Evolutionary conservation across 2,888 invertebrate genomes (phyloP).

Genomic region (Plagodis pulveraria): DNA sequence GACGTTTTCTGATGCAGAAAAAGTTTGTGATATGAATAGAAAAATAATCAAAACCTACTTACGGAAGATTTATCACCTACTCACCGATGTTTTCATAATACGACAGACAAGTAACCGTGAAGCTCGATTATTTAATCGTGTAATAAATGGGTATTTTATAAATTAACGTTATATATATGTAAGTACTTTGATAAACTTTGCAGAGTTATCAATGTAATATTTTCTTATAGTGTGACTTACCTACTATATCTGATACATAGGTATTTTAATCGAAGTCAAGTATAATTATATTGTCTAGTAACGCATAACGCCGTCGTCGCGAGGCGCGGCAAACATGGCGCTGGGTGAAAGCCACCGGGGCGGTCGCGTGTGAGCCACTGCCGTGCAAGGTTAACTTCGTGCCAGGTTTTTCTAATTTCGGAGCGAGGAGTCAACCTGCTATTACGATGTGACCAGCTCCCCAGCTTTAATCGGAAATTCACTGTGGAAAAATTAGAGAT

Average conservation of each 20-base stretch:
- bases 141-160: too few relatives aligned
- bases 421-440: constrained; percentile 66
- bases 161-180: too few relatives aligned
- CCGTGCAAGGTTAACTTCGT: constrained; percentile 71
- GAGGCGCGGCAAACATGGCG: constrained; percentile 60
- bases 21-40: too few relatives aligned
- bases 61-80: too few relatives aligned
- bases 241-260: not conserved
- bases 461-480: constrained; percentile 76
- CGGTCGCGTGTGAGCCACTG: constrained; percentile 68
- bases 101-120: too few relatives aligned
- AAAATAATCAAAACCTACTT: too few relatives aligned
- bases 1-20: too few relatives aligned
- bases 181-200: too few relatives aligned
- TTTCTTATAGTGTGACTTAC: not conserved
- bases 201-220: not conserved
- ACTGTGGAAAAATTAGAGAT: constrained; percentile 65
- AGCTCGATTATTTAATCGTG: too few relatives aligned
- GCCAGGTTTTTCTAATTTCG: constrained; percentile 74
- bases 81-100: too few relatives aligned
- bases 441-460: constrained; percentile 59
- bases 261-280: constrained; percentile 8
- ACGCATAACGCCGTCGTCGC: constrained; percentile 53
- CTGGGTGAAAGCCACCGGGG: constrained; percentile 72
- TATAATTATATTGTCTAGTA: constrained; percentile 62